A percentile compares a stretch with the other conserved stretches of the same genome.
These are phyloP conservation scores for Sclerodermus sp. DNA, from an alignment of 2,888 invertebrate genomes.

Conservation along the genomic window DNA sequence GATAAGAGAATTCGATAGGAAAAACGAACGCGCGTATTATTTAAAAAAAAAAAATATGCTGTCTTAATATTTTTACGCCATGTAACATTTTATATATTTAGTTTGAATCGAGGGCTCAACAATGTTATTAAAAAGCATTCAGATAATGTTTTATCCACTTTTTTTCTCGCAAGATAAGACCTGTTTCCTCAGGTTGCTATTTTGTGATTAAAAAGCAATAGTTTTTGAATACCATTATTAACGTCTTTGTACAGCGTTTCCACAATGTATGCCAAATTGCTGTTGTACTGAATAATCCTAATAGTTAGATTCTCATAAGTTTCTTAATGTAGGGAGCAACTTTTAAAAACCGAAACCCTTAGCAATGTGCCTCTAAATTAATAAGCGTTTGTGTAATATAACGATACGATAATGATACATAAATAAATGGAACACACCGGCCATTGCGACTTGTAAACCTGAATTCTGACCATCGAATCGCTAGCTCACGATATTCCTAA, in stretches of 20 bases:
- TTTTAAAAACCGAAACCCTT: conserved; percentile 52
- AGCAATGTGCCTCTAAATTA: conserved; percentile 57
- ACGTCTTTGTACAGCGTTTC: conserved; percentile 37
- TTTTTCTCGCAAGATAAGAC: conserved; percentile 18
- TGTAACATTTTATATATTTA: neutral
- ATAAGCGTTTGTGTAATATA: conserved; percentile 52
- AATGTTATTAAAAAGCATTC: no score
- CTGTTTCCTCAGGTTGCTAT: conserved; percentile 20
- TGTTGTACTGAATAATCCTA: conserved; percentile 35
- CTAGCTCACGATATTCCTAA: conserved; percentile 39
- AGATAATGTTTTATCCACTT: neutral
- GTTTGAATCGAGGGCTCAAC: neutral
- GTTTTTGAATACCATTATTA: conserved; percentile 24
- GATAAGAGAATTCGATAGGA: conserved; percentile 25
- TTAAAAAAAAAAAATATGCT: no score
- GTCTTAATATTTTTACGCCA: neutral
- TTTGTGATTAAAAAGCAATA: conserved; percentile 30
- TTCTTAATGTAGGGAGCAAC: conserved; percentile 47
- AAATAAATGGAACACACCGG: conserved; percentile 34
- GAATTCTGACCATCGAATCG: conserved; percentile 43
- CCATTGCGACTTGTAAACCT: conserved; percentile 38
- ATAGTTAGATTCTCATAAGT: conserved; percentile 39
- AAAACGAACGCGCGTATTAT: neutral
- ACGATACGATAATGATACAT: conserved; percentile 39
- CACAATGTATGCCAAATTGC: conserved; percentile 36